phyloP scores from a whole-genome alignment of 2,113 vertebrate genomes.

The Xenus cinereus region DNA sequence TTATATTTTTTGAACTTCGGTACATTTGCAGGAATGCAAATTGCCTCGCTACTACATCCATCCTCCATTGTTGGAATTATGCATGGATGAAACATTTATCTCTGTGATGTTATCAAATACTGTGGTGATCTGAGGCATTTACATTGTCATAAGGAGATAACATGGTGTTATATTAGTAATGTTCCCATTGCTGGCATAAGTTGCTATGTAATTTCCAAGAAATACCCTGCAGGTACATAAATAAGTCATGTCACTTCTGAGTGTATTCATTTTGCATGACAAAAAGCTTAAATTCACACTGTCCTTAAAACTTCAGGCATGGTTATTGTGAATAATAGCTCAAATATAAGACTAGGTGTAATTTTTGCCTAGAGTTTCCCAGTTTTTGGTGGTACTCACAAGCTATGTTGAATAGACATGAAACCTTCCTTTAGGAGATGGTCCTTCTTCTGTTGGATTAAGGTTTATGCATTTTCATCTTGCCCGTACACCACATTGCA shows the following conservation, averaged over 20 bases:
- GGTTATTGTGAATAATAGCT: neutral
- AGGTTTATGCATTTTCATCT: neutral
- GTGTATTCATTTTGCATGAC: conserved; percentile 38
- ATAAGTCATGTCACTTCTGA: conserved; percentile 42
- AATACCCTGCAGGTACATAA: conserved; percentile 52
- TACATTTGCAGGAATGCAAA: neutral
- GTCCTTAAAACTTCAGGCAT: neutral
- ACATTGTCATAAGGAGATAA: conserved; percentile 48
- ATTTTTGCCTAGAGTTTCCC: neutral
- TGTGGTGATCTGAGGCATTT: conserved; percentile 47
- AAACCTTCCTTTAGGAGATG: neutral
- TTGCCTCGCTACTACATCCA: neutral
- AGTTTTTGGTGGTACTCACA: neutral
- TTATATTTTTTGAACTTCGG: neutral
- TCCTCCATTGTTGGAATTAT: conserved; percentile 23
- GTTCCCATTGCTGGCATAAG: conserved; percentile 37
- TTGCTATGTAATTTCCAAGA: conserved; percentile 48
- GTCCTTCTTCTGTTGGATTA: neutral
- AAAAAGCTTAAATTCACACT: conserved; percentile 24
- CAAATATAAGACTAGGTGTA: neutral
- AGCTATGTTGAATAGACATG: neutral
- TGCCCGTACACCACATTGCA: neutral
- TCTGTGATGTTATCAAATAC: conserved; percentile 55
- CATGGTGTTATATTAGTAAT: conserved; percentile 48
- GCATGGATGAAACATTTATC: conserved; percentile 24